Base-by-base conservation (phyloP, 1,140 invertebrate species). In the Drosophila guanche region DNA sequence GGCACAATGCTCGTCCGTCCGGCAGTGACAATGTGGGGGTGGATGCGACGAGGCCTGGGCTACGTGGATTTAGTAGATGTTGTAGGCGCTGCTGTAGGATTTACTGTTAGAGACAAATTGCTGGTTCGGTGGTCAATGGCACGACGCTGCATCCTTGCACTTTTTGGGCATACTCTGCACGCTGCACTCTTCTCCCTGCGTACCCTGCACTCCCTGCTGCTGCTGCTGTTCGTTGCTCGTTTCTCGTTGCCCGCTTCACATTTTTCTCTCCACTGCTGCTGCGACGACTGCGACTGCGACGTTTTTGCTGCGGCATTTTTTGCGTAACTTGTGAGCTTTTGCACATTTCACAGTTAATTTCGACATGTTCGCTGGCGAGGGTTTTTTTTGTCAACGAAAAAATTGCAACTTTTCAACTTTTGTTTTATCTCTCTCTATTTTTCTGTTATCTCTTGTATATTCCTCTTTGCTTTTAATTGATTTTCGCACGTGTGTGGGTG, bases 111-210 rank as follows among this genome's bases (percentile, higher is more conserved):
- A 81, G 80, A 85, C 72, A 73, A 79, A 72, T 76, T 63, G 83
- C 83, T 77, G 58, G 45, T 78, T 88, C 83, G 81, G 81, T 81
- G 81, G 81, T 86, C 80, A 85, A 51, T 80, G 76, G 68, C 56
- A 54, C 60, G 68, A 50, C 52, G 69, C 57, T 60, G 65, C 83
- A 88, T 81, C 73, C 69, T 71, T 67, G 37, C 65, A 78, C 65
- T 70, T 59, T 27, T 37, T 37, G 10, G 10, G 33, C 33, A 37
- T 37, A 37, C 10, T 37, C 33, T 55, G 68, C 72, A 86, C 57
- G 61, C 43, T 65, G 47, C 59, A 33, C 58, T 60, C 55, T 42
- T 25, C 50, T 48, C 29, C 33, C 29, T 40, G 10, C 33, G 2
- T 14, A 37, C 5, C 16, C 29, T 45, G 10, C 33, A 4, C 29